Conservation (phyloP, 30 jellyfish, hydroid and myxozoan species). For the Pelagia noctiluca region DNA sequence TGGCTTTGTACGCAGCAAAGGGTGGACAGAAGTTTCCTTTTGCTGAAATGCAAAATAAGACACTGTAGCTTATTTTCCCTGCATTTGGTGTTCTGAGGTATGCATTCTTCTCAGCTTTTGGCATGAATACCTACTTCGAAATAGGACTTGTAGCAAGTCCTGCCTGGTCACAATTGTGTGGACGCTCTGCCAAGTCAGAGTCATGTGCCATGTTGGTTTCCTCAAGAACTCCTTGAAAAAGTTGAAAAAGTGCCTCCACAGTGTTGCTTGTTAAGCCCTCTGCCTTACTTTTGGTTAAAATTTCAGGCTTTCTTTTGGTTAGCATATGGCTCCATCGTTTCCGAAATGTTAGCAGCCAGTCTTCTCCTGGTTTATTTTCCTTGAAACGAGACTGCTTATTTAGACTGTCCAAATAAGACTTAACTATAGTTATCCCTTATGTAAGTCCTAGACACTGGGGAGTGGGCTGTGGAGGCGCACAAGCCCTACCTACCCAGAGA, state of each 20-base stretch:
- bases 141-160: conserved; percentile 62
- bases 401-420: conserved; percentile 22
- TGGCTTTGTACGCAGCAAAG: conserved; percentile 70
- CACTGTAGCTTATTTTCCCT: conserved; percentile 66
- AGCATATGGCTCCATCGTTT: conserved; percentile 39
- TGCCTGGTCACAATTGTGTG: conserved; percentile 63
- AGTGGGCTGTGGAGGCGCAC: too few species aligned
- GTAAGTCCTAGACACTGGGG: too few species aligned
- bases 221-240: conserved; percentile 4
- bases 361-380: conserved; percentile 60
- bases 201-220: conserved; percentile 33
- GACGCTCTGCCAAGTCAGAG: conserved; percentile 53
- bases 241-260: conserved; percentile 24
- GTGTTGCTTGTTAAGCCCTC: conserved; percentile 28
- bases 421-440: conserved; percentile 52
- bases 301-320: conserved; percentile 58
- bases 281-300: conserved; percentile 66
- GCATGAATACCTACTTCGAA: conserved; percentile 46
- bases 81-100: conserved; percentile 38
- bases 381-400: conserved; percentile 45
- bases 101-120: conserved; percentile 46
- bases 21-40: conserved; percentile 55
- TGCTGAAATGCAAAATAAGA: conserved; percentile 62
- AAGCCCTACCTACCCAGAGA: too few species aligned
- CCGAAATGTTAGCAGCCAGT: conserved; percentile 52